Base-by-base conservation (phyloP, 2,888 invertebrate genomes). In the Orthosia gothica region DNA sequence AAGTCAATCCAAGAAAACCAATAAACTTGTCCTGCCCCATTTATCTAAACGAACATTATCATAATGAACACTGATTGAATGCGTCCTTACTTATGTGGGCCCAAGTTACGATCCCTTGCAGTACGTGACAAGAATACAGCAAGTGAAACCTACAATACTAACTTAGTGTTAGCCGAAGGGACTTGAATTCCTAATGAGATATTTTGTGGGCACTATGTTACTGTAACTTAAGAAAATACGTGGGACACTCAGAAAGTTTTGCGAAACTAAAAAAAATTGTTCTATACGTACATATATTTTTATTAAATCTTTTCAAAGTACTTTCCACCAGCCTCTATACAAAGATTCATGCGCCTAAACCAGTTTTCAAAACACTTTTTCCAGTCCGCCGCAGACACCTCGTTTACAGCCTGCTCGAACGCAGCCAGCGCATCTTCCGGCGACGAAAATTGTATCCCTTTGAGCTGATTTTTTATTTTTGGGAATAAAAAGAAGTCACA, bases 111-210 rank as follows among this genome's bases (percentile, higher is more conserved):
- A 72, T 59, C 69, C 78, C 58, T 70, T 12, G 15, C 26, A 23
- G 70, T 70, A 86, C 84, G 82, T 86, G 88, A 40, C 69, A 52
- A 50, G 86, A 83, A 86, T 86, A 9, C 20, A 59, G 66, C 49
- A 52, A 71, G 65, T 54, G 59, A 74, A 65, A 67, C 67, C 59
- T 69, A 69, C 47, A 62, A 62, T 76, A 63, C 70, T 73, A 59
- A 71, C 63, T 61, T 78, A 58, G 69, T 50, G 50, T 58, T 58
- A 76, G 45, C 32, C n/a, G 23, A 52, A 55, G 26, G 50, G 61
- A 70, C 67, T 58, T 64, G 78, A 63, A 81, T 81, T 32, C 18
- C 16, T 72, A 58, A 70, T 68, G 52, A 45, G 54, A 26, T 61
- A 61, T 57, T 64, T n/a, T 47, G 45, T 4, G 4, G 62, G 49